A percentile compares a stretch with the other conserved stretches of the same genome.
These are phyloP conservation scores for Trematomus bernacchii DNA, from an alignment of 2,797 vertebrate species.

Conservation along the genomic window DNA sequence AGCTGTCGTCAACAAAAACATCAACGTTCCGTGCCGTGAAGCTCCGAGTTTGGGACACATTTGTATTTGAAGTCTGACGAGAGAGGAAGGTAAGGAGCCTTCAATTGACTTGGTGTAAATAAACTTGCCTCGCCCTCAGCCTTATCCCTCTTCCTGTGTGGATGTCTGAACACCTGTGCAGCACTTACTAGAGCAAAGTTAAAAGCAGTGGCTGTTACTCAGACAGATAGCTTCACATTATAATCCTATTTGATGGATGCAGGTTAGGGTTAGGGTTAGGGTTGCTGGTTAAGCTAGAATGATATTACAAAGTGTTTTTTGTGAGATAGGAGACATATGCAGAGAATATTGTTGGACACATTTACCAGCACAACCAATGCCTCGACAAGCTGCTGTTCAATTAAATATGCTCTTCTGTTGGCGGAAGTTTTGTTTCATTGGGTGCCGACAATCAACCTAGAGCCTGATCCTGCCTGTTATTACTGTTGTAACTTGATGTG, in stretches of 20 bases:
- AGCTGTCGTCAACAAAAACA: constrained; percentile 17
- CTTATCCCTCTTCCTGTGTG: not conserved
- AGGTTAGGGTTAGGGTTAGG: too few relatives aligned
- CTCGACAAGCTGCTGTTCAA: not conserved
- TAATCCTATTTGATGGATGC: constrained; percentile 58
- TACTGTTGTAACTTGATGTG: not conserved
- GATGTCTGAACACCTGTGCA: constrained; percentile 33
- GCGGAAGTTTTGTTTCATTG: not conserved
- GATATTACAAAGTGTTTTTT: constrained; percentile 14
- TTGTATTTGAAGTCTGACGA: not conserved
- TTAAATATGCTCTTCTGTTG: not conserved
- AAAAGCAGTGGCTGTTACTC: not conserved
- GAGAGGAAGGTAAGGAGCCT: constrained; percentile 49
- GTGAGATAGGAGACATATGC: not conserved
- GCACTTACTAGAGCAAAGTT: not conserved
- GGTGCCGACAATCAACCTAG: not conserved
- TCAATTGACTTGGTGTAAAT: too few relatives aligned
- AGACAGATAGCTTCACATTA: constrained; percentile 7
- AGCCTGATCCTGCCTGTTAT: not conserved
- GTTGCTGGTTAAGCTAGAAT: constrained; percentile 40
- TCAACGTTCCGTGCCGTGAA: constrained; percentile 8
- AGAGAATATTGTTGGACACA: constrained; percentile 1
- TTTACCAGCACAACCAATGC: not conserved
- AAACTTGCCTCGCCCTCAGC: too few relatives aligned
- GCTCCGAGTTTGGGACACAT: constrained; percentile 2